These are phyloP conservation scores for Thecocarcelia acutangulata DNA, from an alignment of 2,888 invertebrate genomes.

Conservation along the genomic window DNA sequence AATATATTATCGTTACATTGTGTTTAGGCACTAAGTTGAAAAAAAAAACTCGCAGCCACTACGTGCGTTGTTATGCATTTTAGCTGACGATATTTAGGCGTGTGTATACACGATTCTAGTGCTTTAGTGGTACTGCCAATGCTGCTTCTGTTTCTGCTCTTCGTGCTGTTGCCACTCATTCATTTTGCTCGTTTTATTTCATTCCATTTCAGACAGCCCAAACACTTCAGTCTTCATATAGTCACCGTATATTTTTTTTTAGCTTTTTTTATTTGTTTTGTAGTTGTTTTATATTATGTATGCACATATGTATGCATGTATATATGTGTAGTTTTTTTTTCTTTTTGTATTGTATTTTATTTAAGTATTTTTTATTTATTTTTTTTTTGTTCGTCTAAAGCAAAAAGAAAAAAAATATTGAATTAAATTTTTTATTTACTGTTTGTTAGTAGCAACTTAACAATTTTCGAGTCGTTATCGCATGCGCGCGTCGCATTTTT, in stretches of 20 bases:
- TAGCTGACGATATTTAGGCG: not conserved
- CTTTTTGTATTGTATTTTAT: slow-evolving; percentile 28
- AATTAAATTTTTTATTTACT: slow-evolving; percentile 77
- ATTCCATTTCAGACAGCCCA: slow-evolving; percentile 58
- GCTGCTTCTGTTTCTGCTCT: slow-evolving; percentile 41
- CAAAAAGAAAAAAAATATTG: slow-evolving; percentile 74
- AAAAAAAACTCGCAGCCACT: too few species aligned
- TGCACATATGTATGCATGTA: slow-evolving; percentile 46
- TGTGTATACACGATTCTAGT: not conserved
- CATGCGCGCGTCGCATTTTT: slow-evolving; percentile 78
- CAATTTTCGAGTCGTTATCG: slow-evolving; percentile 81
- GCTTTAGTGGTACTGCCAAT: slow-evolving; percentile 24
- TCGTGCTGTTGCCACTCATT: slow-evolving; percentile 49
- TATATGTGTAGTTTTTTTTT: too few species aligned
- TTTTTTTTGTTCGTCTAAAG: slow-evolving; percentile 75
- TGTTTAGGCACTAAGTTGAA: too few species aligned
- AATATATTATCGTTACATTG: too few species aligned
- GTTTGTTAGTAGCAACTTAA: slow-evolving; percentile 80
- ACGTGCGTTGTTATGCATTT: too few species aligned
- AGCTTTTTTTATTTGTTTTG: slow-evolving; percentile 52
- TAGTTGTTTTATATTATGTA: slow-evolving; percentile 34
- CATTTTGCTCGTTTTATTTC: slow-evolving; percentile 53
- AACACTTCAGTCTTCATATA: slow-evolving; percentile 50
- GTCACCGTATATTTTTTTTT: slow-evolving; percentile 40
- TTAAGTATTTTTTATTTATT: slow-evolving; percentile 2